These are phyloP conservation scores for Rapana venosa DNA, from an alignment of 2,888 invertebrate species.

Conservation along the genomic window DNA sequence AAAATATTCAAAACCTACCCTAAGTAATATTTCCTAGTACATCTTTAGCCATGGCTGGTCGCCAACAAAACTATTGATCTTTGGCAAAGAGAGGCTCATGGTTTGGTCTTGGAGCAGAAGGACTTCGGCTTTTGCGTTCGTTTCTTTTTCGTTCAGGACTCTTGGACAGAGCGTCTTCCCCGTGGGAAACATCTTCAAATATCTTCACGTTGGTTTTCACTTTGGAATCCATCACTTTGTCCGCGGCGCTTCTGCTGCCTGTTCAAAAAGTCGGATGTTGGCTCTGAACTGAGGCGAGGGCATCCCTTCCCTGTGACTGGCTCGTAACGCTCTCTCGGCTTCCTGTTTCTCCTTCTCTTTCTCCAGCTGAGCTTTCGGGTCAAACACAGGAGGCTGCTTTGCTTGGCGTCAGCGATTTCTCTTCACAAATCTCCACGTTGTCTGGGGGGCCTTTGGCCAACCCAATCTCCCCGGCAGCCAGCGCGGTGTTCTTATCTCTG, in stretches of 20 bases:
- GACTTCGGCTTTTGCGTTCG: not conserved
- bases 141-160: not conserved
- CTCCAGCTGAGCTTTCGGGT: conserved; percentile 18
- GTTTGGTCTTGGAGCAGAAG: not conserved
- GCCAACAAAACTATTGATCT: not conserved
- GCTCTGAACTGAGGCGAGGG: conserved; percentile 22
- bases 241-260: not conserved
- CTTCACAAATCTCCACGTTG: conserved; percentile 30
- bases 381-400: conserved; percentile 32
- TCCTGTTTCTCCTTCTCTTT: conserved; percentile 19
- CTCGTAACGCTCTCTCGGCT: not conserved
- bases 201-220: conserved; percentile 30
- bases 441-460: not conserved
- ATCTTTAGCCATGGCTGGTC: not conserved
- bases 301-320: not conserved
- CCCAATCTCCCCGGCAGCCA: conserved; percentile 9
- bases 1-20: too few species aligned
- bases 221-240: not conserved
- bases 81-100: not conserved
- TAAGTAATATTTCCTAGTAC: not conserved
- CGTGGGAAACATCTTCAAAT: not conserved
- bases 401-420: conserved; percentile 33
- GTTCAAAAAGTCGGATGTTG: conserved; percentile 23
- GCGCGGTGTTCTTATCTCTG: not conserved
- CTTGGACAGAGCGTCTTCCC: not conserved